Evolutionary conservation across 2,797 vertebrate genomes (phyloP).

Genomic region (Tapirus indicus): DNA sequence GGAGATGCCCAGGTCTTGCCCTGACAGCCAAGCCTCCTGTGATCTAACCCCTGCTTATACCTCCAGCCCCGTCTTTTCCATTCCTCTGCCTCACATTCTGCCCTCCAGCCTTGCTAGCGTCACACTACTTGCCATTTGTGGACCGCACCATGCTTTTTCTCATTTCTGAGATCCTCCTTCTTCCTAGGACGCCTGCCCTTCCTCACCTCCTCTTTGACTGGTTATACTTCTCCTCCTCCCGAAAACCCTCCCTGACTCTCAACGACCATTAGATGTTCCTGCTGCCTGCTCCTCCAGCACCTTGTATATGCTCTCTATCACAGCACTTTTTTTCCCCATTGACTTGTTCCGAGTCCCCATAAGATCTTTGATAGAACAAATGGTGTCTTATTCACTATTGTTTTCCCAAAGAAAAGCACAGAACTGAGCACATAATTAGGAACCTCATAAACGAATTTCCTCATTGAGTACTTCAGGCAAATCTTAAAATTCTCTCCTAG

Average conservation of each 20-base stretch:
- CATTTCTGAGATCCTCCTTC: neutral
- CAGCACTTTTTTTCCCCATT: neutral
- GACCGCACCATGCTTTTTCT: too few relatives aligned
- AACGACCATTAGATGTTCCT: accelerated
- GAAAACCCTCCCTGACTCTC: neutral
- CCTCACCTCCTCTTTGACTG: neutral
- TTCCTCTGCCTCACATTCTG: neutral
- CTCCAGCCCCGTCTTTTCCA: neutral
- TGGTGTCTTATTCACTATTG: neutral
- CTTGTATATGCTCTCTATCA: neutral
- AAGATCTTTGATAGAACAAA: neutral
- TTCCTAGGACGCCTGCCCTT: neutral
- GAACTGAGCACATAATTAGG: neutral
- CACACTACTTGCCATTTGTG: too few relatives aligned
- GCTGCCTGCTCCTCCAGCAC: neutral
- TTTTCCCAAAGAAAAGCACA: neutral
- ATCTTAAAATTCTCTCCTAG: neutral
- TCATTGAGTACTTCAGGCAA: neutral
- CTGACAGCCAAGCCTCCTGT: neutral
- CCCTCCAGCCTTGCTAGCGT: neutral
- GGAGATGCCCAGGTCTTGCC: neutral
- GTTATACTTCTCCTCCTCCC: neutral
- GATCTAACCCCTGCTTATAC: neutral
- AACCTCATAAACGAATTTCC: neutral
- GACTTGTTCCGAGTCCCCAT: neutral